Percentiles rank a stretch among this genome's conserved stretches.
These are phyloP conservation scores for Danio jaintianensis DNA, from an alignment of 2,797 vertebrate genomes.

Conservation along the genomic window DNA sequence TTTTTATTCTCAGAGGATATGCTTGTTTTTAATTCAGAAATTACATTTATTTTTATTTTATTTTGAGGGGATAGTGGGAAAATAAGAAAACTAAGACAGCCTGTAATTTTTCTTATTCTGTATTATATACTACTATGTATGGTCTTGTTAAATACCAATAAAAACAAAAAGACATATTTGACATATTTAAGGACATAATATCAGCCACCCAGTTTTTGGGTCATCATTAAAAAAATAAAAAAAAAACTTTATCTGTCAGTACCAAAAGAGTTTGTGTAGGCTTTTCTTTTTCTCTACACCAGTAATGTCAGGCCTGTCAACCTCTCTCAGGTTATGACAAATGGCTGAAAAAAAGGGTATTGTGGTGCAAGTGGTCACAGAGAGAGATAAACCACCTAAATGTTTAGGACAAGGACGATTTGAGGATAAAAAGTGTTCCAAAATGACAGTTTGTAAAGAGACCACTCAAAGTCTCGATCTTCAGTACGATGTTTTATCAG, in stretches of 20 bases:
- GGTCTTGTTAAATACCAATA: too few species aligned
- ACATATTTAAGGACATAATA: background rate
- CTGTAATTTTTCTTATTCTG: too few species aligned
- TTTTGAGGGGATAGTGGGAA: too few species aligned
- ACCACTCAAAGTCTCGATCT: background rate
- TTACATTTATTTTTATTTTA: too few species aligned
- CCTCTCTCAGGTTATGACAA: slow-evolving; percentile 11
- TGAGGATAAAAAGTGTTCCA: background rate
- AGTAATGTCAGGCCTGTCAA: slow-evolving; percentile 1
- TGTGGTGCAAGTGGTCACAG: background rate
- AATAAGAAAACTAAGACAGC: too few species aligned
- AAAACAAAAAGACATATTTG: too few species aligned
- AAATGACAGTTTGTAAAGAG: background rate
- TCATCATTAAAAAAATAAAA: background rate
- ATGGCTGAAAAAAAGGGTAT: slow-evolving; percentile 4
- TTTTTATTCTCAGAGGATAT: too few species aligned
- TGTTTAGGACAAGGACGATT: background rate
- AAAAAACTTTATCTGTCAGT: background rate
- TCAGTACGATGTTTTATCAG: background rate
- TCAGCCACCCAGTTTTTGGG: background rate
- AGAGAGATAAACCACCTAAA: slow-evolving; percentile 12
- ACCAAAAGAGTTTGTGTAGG: background rate
- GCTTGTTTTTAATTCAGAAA: too few species aligned
- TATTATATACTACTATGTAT: too few species aligned
- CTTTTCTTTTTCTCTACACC: background rate